phyloP scores from a whole-genome alignment of 2,888 invertebrate species.

The Agonopterix alstromeriana region DNA sequence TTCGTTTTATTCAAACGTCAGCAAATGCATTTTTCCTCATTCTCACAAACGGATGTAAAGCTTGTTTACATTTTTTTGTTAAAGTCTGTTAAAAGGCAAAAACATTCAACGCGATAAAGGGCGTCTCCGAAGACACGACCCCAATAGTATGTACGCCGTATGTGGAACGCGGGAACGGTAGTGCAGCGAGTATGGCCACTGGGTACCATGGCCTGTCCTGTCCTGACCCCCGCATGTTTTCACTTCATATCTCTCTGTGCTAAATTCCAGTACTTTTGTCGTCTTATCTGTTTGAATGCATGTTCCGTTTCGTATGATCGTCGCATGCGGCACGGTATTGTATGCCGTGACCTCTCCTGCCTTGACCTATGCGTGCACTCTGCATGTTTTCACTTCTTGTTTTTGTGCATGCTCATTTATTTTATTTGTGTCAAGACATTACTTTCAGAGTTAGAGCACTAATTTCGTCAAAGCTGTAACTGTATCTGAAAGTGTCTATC shows the following conservation, averaged over 20 bases:
- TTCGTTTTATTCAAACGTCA: neutral
- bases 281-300: neutral
- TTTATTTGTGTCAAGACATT: conserved; percentile 15
- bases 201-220: conserved; percentile 46
- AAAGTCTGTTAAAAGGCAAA: neutral
- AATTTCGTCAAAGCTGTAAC: too few relatives aligned
- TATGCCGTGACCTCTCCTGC: conserved; percentile 45
- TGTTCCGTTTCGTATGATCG: neutral
- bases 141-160: conserved; percentile 20
- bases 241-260: conserved; percentile 7
- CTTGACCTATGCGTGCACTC: conserved; percentile 12
- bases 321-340: conserved; percentile 11
- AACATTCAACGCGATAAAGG: conserved; percentile 1
- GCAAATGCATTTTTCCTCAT: neutral
- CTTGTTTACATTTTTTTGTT: too few relatives aligned
- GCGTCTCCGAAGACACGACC: conserved; percentile 10
- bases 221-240: conserved; percentile 11
- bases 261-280: conserved; percentile 16
- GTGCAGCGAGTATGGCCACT: conserved; percentile 22
- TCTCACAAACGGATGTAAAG: neutral
- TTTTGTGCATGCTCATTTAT: neutral
- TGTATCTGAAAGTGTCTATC: too few relatives aligned
- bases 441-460: too few relatives aligned
- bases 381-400: conserved; percentile 13
- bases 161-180: conserved; percentile 71